phyloP scores from a whole-genome alignment of 2,888 invertebrate genomes.

The Antitype chi region DNA sequence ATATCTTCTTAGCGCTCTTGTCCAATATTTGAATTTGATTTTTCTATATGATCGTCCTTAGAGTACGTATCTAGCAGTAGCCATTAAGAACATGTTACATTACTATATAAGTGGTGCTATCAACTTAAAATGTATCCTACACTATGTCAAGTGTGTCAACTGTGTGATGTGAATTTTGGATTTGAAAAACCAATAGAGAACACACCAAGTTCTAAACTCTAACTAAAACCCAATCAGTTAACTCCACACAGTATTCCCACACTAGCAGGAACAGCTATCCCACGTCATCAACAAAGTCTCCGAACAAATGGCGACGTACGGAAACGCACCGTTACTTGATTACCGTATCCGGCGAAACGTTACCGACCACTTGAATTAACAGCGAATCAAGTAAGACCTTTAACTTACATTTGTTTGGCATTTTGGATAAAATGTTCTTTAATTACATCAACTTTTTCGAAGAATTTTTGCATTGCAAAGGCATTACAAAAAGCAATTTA shows the following conservation, averaged over 20 bases:
- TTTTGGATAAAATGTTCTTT: background rate
- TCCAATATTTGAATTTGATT: background rate
- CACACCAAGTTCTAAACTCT: background rate
- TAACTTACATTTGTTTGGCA: conserved; percentile 27
- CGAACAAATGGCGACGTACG: conserved; percentile 38
- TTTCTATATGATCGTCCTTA: background rate
- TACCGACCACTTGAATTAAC: conserved; percentile 41
- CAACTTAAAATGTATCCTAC: background rate
- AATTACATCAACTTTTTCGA: background rate
- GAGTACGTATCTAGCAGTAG: background rate
- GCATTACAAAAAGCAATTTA: background rate
- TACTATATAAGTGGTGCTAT: background rate
- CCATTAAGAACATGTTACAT: background rate
- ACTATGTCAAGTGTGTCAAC: background rate
- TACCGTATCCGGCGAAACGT: conserved; percentile 59
- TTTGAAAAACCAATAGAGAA: background rate
- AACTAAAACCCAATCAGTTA: conserved; percentile 15
- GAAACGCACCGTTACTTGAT: conserved; percentile 60
- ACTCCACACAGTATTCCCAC: conserved; percentile 42
- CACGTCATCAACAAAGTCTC: conserved; percentile 37
- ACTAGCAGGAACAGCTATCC: conserved; percentile 35
- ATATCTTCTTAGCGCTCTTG: background rate
- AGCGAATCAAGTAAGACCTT: conserved; percentile 30
- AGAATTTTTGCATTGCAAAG: background rate
- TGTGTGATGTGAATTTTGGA: background rate